phyloP scores from a whole-genome alignment of 2,113 vertebrate species.

The Brachionichthys hirsutus region DNA sequence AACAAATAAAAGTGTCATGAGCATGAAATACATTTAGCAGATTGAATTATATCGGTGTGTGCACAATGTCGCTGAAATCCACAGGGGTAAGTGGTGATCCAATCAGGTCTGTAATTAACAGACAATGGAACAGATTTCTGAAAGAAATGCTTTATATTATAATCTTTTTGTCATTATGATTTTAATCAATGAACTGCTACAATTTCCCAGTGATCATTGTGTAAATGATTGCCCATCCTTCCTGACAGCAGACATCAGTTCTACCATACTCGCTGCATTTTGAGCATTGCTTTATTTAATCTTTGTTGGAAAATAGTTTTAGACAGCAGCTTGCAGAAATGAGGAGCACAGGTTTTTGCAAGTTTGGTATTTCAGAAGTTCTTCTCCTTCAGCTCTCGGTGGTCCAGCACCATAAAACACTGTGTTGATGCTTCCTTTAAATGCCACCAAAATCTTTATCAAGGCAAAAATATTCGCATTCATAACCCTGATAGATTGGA shows the following conservation, averaged over 20 bases:
- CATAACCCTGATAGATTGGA: not conserved
- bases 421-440: conserved; percentile 23
- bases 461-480: conserved; percentile 28
- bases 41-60: not conserved
- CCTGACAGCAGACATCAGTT: not conserved
- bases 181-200: too few relatives aligned
- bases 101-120: not conserved
- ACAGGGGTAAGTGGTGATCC: not conserved
- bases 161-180: too few relatives aligned
- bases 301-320: too few relatives aligned
- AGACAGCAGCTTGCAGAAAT: not conserved
- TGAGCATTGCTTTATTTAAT: not conserved
- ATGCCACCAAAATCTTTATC: conserved; percentile 25
- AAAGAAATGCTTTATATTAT: not conserved
- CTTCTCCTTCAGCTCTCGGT: not conserved
- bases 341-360: not conserved
- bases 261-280: not conserved
- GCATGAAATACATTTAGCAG: too few relatives aligned
- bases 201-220: too few relatives aligned
- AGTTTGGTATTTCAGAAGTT: not conserved
- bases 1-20: not conserved
- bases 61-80: not conserved
- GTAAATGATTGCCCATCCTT: not conserved
- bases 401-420: conserved; percentile 23
- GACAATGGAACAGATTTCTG: not conserved